A percentile compares a stretch with the other conserved stretches of the same genome.
Conservation (phyloP, 2,113 vertebrate species). For the Prochilodus magdalenae region DNA sequence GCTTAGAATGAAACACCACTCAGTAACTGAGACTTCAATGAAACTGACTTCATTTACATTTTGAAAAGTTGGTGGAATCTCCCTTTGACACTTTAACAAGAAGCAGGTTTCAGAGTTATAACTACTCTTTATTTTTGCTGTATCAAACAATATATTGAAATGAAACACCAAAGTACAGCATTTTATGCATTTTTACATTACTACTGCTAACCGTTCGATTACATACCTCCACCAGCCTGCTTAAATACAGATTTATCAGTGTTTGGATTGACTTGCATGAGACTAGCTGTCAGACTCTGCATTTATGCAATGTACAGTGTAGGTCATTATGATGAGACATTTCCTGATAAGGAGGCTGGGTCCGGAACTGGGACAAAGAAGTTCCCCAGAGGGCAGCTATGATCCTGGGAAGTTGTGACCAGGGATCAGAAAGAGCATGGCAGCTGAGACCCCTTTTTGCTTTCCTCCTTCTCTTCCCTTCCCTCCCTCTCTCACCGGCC, state of each 20-base stretch:
- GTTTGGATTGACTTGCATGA: not conserved
- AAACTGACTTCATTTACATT: too few relatives aligned
- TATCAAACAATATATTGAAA: too few relatives aligned
- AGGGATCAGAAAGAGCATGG: constrained; percentile 63
- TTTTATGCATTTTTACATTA: too few relatives aligned
- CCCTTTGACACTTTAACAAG: too few relatives aligned
- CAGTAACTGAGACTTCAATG: not conserved
- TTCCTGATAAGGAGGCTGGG: constrained; percentile 54
- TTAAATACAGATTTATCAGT: not conserved
- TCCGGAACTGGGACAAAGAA: constrained; percentile 51
- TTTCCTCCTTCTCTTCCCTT: not conserved
- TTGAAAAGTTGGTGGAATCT: too few relatives aligned
- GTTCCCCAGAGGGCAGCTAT: constrained; percentile 64
- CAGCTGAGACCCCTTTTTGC: constrained; percentile 43
- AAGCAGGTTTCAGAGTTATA: too few relatives aligned
- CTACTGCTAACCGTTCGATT: not conserved
- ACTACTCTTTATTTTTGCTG: too few relatives aligned
- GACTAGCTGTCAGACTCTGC: not conserved
- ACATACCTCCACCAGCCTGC: not conserved
- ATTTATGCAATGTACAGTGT: constrained; percentile 37
- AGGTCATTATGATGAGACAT: constrained; percentile 51
- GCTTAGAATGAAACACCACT: not conserved
- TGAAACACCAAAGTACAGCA: too few relatives aligned
- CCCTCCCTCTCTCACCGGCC: constrained; percentile 59
- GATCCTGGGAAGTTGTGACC: constrained; percentile 76